Evolutionary conservation across 2,888 invertebrate species (phyloP).

Genomic region (Phaonia tiefii): DNA sequence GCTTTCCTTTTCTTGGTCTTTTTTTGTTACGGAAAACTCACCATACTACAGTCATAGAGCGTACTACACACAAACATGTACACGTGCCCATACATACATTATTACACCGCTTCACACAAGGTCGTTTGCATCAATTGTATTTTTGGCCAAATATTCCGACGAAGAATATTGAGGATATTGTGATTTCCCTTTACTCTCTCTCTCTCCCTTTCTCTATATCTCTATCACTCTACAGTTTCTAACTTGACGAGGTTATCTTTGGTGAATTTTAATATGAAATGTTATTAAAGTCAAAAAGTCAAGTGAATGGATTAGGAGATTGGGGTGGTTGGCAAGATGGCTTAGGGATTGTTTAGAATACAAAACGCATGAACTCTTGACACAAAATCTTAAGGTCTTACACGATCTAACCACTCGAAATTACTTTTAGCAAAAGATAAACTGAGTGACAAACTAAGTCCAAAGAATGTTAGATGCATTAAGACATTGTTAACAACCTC

Average conservation of each 20-base stretch:
- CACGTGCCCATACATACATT: neutral
- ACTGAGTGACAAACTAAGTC: too few relatives aligned
- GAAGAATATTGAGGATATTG: slow-evolving; percentile 29
- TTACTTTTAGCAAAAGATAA: too few relatives aligned
- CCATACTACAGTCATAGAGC: too few relatives aligned
- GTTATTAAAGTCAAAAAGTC: slow-evolving; percentile 46
- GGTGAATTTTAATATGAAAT: slow-evolving; percentile 48
- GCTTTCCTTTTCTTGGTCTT: slow-evolving; percentile 16
- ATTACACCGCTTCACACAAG: slow-evolving; percentile 30
- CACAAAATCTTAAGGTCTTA: too few relatives aligned
- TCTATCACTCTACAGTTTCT: too few relatives aligned
- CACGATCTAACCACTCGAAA: too few relatives aligned
- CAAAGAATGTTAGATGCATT: too few relatives aligned
- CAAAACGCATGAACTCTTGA: slow-evolving; percentile 1
- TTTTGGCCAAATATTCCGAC: slow-evolving; percentile 47
- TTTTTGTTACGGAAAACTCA: slow-evolving; percentile 6
- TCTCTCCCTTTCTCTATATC: neutral
- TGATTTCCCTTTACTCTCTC: slow-evolving; percentile 1
- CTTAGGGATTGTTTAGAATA: slow-evolving; percentile 28
- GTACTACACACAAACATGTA: too few relatives aligned
- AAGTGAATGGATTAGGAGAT: neutral
- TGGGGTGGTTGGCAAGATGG: neutral
- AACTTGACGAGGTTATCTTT: slow-evolving; percentile 38
- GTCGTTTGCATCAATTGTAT: slow-evolving; percentile 44
- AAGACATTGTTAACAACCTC: too few relatives aligned